Percentiles rank a stretch among this genome's conserved stretches.
phyloP scores from a whole-genome alignment of 2,797 vertebrate genomes.

The Hydrophis major region DNA sequence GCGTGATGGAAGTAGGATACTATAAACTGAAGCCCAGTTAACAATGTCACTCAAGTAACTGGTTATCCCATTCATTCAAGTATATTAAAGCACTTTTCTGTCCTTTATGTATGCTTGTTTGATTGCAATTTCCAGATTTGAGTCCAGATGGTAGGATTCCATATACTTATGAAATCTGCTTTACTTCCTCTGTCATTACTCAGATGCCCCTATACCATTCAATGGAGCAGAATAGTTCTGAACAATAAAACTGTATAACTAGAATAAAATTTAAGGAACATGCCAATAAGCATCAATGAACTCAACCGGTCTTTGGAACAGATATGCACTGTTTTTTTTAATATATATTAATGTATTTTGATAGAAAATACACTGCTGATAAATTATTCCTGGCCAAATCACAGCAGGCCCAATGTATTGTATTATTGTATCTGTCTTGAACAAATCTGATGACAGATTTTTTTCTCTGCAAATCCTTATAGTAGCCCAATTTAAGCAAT shows the following conservation, averaged over 20 bases:
- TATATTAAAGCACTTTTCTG: not conserved
- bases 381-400: not conserved
- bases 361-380: not conserved
- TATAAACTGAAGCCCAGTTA: not conserved
- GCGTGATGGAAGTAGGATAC: not conserved
- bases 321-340: not conserved
- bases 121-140: not conserved
- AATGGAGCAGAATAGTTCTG: not conserved
- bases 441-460: not conserved
- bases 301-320: not conserved
- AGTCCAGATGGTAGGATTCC: not conserved
- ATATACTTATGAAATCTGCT: not conserved
- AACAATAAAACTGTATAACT: not conserved
- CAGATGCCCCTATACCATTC: not conserved
- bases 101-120: not conserved
- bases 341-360: not conserved
- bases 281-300: not conserved
- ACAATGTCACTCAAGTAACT: not conserved
- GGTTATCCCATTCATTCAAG: not conserved
- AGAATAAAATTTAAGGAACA: not conserved
- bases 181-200: not conserved
- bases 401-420: not conserved
- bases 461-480: not conserved
- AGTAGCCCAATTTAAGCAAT: not conserved
- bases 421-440: not conserved